Base-by-base conservation (phyloP, 2,113 vertebrate species). In the Felis catus region DNA sequence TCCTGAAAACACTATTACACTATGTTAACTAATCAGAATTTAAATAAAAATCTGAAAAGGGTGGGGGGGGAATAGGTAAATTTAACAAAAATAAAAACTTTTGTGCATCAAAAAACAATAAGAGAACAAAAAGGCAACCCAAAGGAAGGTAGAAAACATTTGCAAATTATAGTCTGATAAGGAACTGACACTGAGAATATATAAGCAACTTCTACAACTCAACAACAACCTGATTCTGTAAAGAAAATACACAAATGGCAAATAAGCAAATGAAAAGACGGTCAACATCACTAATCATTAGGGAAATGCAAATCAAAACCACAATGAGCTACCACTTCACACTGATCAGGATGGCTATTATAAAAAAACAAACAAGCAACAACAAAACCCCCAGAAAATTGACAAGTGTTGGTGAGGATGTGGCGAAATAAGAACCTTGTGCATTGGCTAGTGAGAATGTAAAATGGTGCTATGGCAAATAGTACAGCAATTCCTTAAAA, bases 281-380 rank as follows among this genome's bases (percentile, higher is more conserved):
- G 14, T 70, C 41, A 91, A 65, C 23, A 73, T 48, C 33, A 73
- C 58, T 45, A 68, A 89, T 83, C 78, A 66, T 94, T 70, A 94
- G 84, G 29, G 51, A 94, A 94, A 86, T 33, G n/a, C 7, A 27
- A 74, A 80, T 58, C 23, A 76, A 91, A 91, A 33, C 36, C 36
- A 95, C 31, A 91, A 48, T 88, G 80, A 89, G 33, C 76, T 71
- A 89, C 6, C 74, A 91, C 41, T 79, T 91, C 51, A 97, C 12
- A 70, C 27, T 41, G 66, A 82, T 79, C 65, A 79, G 33, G 12
- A 65, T 78, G 45, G 6, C n/a, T 53, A 45, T 33, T 66, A 29
- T 21, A 25, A 78, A 33, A 74, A n/a, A 71, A 39, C 14, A 31
- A 27, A 27, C 29, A 78, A n/a, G 21, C 16, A 70, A 48, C 7